Evolutionary conservation across 2,113 vertebrate species (phyloP).

Genomic region (Sterrhoptilus dennistouni): DNA sequence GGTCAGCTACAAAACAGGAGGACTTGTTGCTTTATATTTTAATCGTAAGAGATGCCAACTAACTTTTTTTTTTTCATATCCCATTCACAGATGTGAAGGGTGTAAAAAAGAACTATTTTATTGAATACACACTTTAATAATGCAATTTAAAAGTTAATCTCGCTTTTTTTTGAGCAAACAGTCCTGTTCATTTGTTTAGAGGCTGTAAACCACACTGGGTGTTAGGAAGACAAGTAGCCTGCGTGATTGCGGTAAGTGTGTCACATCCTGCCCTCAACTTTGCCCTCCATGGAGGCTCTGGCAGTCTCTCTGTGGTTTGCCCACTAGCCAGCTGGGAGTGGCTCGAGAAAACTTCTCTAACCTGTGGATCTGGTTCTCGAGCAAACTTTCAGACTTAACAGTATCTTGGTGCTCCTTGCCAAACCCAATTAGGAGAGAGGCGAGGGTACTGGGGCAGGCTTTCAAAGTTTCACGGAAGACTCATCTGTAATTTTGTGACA

Average conservation of each 20-base stretch:
- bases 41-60: neutral
- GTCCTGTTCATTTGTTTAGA: neutral
- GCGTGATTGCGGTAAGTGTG: conserved; percentile 49
- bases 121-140: neutral
- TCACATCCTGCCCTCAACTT: conserved; percentile 69
- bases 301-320: conserved; percentile 50
- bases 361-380: conserved; percentile 65
- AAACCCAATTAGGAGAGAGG: conserved; percentile 32
- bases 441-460: neutral
- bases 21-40: neutral
- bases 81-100: neutral
- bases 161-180: neutral
- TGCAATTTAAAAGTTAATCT: neutral
- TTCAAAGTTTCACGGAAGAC: neutral
- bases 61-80: neutral
- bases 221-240: conserved; percentile 7
- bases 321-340: conserved; percentile 62
- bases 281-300: conserved; percentile 61
- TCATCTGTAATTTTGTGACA: conserved; percentile 51
- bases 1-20: neutral
- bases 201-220: neutral
- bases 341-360: conserved; percentile 55
- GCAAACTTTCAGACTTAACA: conserved; percentile 60
- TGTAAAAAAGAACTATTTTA: rapidly evolving
- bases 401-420: conserved; percentile 31